These are phyloP conservation scores for Drosophila atroscutellata DNA, from an alignment of 2,888 invertebrate genomes.

Conservation along the genomic window DNA sequence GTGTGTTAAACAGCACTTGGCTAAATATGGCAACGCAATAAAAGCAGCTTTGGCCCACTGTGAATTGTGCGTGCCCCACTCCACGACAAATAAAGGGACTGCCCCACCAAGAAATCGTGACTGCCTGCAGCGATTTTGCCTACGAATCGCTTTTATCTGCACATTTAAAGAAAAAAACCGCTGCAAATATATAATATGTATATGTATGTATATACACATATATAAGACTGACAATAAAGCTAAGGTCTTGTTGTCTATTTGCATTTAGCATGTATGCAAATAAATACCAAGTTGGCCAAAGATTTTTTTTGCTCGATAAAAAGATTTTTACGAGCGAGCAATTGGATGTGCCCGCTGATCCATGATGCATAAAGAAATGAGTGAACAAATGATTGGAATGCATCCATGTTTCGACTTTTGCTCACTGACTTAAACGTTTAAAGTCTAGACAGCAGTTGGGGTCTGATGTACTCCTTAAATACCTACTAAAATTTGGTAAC, in stretches of 20 bases:
- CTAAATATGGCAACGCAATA: conserved; percentile 29
- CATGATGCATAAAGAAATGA: conserved; percentile 6
- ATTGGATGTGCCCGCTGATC: conserved; percentile 36
- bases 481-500: not conserved
- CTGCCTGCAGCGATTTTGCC: conserved; percentile 52
- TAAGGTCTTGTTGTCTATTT: conserved; percentile 45
- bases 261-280: conserved; percentile 62
- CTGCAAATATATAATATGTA: conserved; percentile 26
- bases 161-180: conserved; percentile 27
- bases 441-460: not conserved
- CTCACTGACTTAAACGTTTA: conserved; percentile 5
- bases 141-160: conserved; percentile 54
- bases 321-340: conserved; percentile 51
- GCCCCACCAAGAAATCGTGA: conserved; percentile 63
- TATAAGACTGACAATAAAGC: conserved; percentile 21
- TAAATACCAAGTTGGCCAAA: conserved; percentile 38
- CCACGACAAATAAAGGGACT: conserved; percentile 32
- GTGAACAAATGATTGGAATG: conserved; percentile 15
- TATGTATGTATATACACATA: conserved; percentile 31
- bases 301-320: conserved; percentile 44
- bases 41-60: conserved; percentile 58
- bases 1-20: conserved; percentile 24
- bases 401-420: conserved; percentile 24
- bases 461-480: not conserved
- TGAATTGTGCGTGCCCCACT: conserved; percentile 9